Base-by-base conservation (phyloP, 2,888 invertebrate species). In the Trissolcus brochymenae region DNA sequence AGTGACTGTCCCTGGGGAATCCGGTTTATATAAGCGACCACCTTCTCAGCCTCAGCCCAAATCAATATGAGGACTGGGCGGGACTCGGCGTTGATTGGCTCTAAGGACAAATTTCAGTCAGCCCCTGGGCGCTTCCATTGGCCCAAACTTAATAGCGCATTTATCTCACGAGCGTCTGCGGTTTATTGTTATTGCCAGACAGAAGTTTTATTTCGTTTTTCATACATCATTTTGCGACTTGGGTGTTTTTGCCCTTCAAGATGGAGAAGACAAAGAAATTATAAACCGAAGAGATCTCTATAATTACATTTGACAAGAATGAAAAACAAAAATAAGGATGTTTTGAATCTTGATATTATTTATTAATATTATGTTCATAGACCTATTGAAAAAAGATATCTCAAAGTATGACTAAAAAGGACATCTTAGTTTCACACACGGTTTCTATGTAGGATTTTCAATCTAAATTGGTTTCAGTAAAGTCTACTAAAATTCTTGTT, bases 51-150 rank as follows among this genome's bases (percentile, higher is more conserved):
- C 81, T 3, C 14, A 49, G 40, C 29, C 84, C 79, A 85, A 84
- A 87, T 87, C 88, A 85, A 88, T 87, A 85, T 85, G 85, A 84
- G 82, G 84, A 84, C 84, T 84, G 83, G 86, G 88, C 87, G 84
- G 88, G 84, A 82, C 81, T 72, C 67, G 17, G 61, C 70, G 53
- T 85, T 85, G 85, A 88, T 87, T 81, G 75, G 49, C 35, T 41
- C 17, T 6, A 59, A 14, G 40, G 62, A 57, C 66, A 64, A 35
- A 11, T 11, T 35, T 11, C 9, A 35, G 35, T 81, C 83, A 81
- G 56, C 35, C 35, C 11, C 35, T 41, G 51, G 11, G 35, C 7
- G 21, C 40, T 64, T 14, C 35, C 54, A 82, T 83, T 77, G 82
- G 82, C 40, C 21, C 57, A 79, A 79, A 80, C 76, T 81, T 80